Evolutionary conservation across 2,888 invertebrate genomes (phyloP).

Genomic region (Phaonia tiefii): DNA sequence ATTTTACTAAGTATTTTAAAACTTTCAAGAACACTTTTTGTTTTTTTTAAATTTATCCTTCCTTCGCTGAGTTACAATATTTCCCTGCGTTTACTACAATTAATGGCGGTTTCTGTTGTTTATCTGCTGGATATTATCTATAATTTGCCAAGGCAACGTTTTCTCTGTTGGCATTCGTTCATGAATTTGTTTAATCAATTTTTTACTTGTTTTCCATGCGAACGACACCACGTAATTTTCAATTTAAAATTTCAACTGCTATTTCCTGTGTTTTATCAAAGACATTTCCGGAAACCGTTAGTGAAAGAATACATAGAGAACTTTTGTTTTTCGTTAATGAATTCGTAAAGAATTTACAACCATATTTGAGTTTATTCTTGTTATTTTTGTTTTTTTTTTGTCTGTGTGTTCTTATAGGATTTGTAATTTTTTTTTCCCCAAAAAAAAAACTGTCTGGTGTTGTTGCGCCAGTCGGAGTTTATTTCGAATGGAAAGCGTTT

Average conservation of each 20-base stretch:
- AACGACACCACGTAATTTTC: slow-evolving; percentile 13
- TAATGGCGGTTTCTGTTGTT: slow-evolving; percentile 36
- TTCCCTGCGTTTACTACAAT: slow-evolving; percentile 13
- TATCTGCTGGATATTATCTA: slow-evolving; percentile 56
- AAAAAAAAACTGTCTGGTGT: not conserved
- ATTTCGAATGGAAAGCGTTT: slow-evolving; percentile 47
- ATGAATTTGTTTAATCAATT: slow-evolving; percentile 65
- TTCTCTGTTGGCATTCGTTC: slow-evolving; percentile 30
- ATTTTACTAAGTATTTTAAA: slow-evolving; percentile 24
- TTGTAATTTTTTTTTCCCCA: not conserved
- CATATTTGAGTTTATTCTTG: not conserved
- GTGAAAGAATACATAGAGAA: not conserved
- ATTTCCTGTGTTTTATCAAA: slow-evolving; percentile 8
- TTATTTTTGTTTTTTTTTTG: too few relatives aligned
- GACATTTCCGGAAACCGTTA: not conserved
- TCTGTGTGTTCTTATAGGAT: too few relatives aligned
- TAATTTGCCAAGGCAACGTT: slow-evolving; percentile 65
- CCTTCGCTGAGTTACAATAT: not conserved
- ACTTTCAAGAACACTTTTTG: slow-evolving; percentile 51
- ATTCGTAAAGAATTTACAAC: not conserved
- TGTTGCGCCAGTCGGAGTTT: not conserved
- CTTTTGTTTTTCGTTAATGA: not conserved
- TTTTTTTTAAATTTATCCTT: too few relatives aligned
- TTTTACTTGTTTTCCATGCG: slow-evolving; percentile 12
- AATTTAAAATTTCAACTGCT: not conserved